Evolutionary conservation across 2,888 invertebrate species (phyloP), one percentile per base, ranked within the genome.

Genomic region (Harpalus rufipes): DNA sequence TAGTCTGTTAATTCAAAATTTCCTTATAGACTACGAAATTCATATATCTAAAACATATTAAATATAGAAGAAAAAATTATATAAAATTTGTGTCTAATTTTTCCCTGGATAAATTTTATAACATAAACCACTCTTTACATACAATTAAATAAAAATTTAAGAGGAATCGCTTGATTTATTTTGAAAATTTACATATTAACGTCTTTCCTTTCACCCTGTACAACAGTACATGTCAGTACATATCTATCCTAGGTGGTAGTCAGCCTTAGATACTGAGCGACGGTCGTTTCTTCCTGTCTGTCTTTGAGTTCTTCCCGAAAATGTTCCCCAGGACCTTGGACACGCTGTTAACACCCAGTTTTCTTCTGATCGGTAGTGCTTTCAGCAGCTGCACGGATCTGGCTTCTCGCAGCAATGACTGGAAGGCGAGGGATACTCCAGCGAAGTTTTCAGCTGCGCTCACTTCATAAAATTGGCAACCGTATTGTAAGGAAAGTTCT

Each of bases 381-480:
- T 93, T 92, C 68, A 96, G 90, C 56, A 96, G 91, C 86, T 96
- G 96, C 0, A 95, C 93, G n/a, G 95, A 94, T 81, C 95, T 92
- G n/a, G 96, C 96, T 90, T 96, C 96, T 68, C 95, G 91, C 72
- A 96, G 91, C 85, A 96, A 91, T 16, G 95, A 95, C 89, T 96
- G 95, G 91, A 96, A 96, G 76, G 96, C 96, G 84, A 96, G 92
- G 56, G 96, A 95, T 0, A 96, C 96, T 85, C 96, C 96, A 0
- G 96, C 96, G 88, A 94, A 94, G 88, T 95, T 96, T 90, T 96
- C 96, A 44, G 96, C 96, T 10, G 96, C 96, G 84, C 96, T 96
- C 85, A 96, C 96, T 91, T 96, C 96, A 91, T 96, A 96, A 91
- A 96, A 96, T 91, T 96, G 96, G 88, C 96, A 96, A 61, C 96